Evolutionary conservation across 2,797 vertebrate species (phyloP).

Genomic region (Glyptemys insculpta): DNA sequence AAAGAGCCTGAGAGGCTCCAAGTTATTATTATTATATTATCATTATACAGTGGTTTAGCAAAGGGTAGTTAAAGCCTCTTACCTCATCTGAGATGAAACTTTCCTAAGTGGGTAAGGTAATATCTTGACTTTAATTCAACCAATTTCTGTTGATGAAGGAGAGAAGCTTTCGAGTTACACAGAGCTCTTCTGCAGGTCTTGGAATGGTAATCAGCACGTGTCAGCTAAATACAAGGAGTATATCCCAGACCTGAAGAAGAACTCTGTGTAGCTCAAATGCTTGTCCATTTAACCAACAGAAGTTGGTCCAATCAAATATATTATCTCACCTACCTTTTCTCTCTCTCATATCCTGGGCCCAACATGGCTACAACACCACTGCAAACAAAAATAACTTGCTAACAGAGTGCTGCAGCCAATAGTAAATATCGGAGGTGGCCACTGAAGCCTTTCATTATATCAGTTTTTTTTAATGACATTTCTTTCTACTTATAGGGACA

Average conservation of each 20-base stretch:
- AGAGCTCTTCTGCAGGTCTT: not conserved
- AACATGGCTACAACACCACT: not conserved
- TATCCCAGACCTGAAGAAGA: not conserved
- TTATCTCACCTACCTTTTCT: not conserved
- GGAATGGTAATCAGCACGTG: not conserved
- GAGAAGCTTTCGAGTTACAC: too few species aligned
- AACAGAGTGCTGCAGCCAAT: not conserved
- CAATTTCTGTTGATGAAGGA: too few species aligned
- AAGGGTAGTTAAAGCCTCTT: too few species aligned
- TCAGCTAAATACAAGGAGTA: not conserved
- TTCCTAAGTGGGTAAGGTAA: too few species aligned
- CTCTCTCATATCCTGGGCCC: not conserved
- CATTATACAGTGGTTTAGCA: too few species aligned
- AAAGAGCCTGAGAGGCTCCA: too few species aligned
- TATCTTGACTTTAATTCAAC: too few species aligned
- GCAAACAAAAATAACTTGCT: not conserved
- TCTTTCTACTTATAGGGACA: not conserved
- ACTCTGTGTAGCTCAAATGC: not conserved
- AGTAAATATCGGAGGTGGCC: not conserved
- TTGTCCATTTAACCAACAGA: not conserved
- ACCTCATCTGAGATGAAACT: too few species aligned
- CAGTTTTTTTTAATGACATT: constrained; percentile 5
- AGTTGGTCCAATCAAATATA: not conserved
- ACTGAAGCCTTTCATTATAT: constrained; percentile 20
- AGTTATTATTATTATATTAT: too few species aligned